Percentiles rank a stretch among this genome's conserved stretches.
Conservation (phyloP, 2,797 vertebrate species). For the Sparus aurata region DNA sequence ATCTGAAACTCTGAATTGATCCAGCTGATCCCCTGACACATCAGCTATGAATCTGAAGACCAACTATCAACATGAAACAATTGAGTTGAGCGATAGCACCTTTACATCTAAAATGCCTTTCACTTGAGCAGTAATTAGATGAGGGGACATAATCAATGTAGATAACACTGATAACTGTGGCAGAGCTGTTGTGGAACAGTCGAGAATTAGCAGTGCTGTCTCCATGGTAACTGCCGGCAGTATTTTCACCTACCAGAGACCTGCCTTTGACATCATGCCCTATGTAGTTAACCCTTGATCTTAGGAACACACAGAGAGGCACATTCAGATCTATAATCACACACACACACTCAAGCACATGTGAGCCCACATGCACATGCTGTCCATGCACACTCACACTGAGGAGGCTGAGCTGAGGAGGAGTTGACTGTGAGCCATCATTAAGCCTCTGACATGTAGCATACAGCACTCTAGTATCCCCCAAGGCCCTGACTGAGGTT, state of each 20-base stretch:
- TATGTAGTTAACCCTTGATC: conserved; percentile 80
- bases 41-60: neutral
- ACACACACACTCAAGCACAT: conserved; percentile 24
- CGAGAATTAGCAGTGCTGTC: conserved; percentile 67
- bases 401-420: conserved; percentile 46
- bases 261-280: conserved; percentile 76
- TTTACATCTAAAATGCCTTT: conserved; percentile 37
- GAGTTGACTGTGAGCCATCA: conserved; percentile 77
- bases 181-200: conserved; percentile 57
- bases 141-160: conserved; percentile 45
- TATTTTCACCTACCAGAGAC: conserved; percentile 72
- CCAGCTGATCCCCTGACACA: neutral
- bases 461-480: conserved; percentile 68
- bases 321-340: conserved; percentile 60
- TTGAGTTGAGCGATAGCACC: conserved; percentile 3
- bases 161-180: conserved; percentile 46
- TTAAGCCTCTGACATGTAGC: conserved; percentile 79
- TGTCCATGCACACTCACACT: conserved; percentile 33
- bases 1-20: neutral
- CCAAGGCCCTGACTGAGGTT: conserved; percentile 75
- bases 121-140: conserved; percentile 37
- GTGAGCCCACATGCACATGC: conserved; percentile 28
- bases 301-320: conserved; percentile 65
- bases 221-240: conserved; percentile 78
- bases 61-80: conserved; percentile 14